Evolutionary conservation across 2,888 invertebrate genomes (phyloP).

Genomic region (Caenorhabditis sp.): DNA sequence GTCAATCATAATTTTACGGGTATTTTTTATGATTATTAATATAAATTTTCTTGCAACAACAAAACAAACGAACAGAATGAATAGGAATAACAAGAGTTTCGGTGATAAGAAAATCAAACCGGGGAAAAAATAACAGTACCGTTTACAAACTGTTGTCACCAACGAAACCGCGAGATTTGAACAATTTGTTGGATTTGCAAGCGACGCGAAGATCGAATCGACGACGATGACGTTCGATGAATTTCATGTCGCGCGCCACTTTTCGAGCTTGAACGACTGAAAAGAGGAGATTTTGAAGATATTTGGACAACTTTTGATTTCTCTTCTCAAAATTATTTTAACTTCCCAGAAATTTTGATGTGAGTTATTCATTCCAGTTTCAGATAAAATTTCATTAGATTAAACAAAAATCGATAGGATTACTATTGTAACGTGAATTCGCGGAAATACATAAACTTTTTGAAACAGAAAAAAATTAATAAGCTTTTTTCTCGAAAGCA

Average conservation of each 20-base stretch:
- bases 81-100: not conserved
- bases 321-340: too few relatives aligned
- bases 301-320: too few relatives aligned
- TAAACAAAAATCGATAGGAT: too few relatives aligned
- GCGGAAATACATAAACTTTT: not conserved
- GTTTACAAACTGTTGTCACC: conserved; percentile 57
- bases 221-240: conserved; percentile 79
- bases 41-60: not conserved
- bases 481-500: too few relatives aligned
- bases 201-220: conserved; percentile 58
- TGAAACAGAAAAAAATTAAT: too few relatives aligned
- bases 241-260: conserved; percentile 85
- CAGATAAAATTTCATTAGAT: too few relatives aligned
- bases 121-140: too few relatives aligned
- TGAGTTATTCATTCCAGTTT: too few relatives aligned
- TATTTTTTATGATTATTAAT: not conserved
- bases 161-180: conserved; percentile 62
- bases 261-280: conserved; percentile 74
- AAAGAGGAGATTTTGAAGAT: conserved; percentile 17
- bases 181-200: conserved; percentile 62
- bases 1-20: not conserved
- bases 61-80: not conserved
- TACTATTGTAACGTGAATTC: too few relatives aligned
- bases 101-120: not conserved
- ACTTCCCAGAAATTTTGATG: too few relatives aligned